Conservation (phyloP, 2,888 invertebrate genomes). For the Lithophane leautieri region DNA sequence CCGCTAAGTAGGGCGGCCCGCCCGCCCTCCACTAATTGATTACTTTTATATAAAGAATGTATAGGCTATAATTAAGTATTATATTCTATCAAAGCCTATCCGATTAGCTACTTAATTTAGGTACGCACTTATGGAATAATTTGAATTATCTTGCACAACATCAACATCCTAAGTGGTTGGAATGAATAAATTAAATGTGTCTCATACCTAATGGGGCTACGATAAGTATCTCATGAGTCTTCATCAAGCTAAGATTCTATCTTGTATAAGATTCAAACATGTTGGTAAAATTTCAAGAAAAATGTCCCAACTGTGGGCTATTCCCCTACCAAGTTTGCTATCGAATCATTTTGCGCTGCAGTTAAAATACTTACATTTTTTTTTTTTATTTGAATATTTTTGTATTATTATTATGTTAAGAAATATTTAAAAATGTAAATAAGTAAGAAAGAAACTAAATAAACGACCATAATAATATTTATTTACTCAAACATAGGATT, state of each 20-base stretch:
- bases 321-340: neutral
- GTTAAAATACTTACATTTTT: too few relatives aligned
- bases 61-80: constrained; percentile 40
- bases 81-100: constrained; percentile 26
- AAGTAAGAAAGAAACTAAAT: too few relatives aligned
- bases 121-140: neutral
- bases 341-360: neutral
- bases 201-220: neutral
- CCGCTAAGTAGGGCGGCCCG: constrained; percentile 53
- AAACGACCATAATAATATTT: neutral
- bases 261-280: neutral
- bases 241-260: neutral
- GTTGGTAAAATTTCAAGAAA: neutral
- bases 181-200: neutral
- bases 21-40: constrained; percentile 64
- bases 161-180: neutral
- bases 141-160: neutral
- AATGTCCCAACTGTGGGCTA: neutral
- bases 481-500: neutral
- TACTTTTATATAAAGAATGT: constrained; percentile 56
- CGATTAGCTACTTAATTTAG: constrained; percentile 14
- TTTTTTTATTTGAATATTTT: too few relatives aligned
- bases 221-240: neutral
- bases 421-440: too few relatives aligned
- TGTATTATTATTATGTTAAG: too few relatives aligned